Evolutionary conservation across 2,888 invertebrate genomes (phyloP).

Genomic region (Minunthozetes semirufus): DNA sequence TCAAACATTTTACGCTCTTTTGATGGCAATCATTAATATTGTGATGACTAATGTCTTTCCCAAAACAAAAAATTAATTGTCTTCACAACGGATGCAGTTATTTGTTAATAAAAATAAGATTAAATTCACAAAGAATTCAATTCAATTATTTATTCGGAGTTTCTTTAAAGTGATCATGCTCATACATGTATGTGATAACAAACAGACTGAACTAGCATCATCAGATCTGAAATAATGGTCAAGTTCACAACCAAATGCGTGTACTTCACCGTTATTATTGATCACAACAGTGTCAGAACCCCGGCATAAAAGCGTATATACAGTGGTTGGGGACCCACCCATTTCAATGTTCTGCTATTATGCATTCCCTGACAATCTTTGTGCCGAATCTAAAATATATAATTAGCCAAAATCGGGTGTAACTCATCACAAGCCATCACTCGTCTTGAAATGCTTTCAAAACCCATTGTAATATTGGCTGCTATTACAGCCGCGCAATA

Average conservation of each 20-base stretch:
- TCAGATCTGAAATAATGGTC: neutral
- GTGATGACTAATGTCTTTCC: constrained; percentile 11
- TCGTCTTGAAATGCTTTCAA: neutral
- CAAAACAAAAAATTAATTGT: neutral
- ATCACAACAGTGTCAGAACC: neutral
- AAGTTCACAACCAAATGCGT: neutral
- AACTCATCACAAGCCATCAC: constrained; percentile 28
- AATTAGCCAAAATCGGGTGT: constrained; percentile 29
- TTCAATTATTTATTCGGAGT: no score
- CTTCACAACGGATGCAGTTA: neutral
- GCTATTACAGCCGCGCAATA: neutral
- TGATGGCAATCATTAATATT: constrained; percentile 28
- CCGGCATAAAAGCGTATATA: neutral
- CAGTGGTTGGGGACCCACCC: constrained; percentile 21
- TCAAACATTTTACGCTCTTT: constrained; percentile 25
- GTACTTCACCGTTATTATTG: neutral
- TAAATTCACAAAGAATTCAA: no score
- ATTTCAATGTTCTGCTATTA: neutral
- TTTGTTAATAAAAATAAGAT: no score
- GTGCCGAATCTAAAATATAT: constrained; percentile 22
- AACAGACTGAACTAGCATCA: no score
- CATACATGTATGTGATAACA: no score
- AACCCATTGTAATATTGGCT: neutral
- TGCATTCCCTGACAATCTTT: constrained; percentile 27
- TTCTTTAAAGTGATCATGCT: neutral